phyloP scores from a whole-genome alignment of 2,888 invertebrate genomes.

The Molanna angustata region DNA sequence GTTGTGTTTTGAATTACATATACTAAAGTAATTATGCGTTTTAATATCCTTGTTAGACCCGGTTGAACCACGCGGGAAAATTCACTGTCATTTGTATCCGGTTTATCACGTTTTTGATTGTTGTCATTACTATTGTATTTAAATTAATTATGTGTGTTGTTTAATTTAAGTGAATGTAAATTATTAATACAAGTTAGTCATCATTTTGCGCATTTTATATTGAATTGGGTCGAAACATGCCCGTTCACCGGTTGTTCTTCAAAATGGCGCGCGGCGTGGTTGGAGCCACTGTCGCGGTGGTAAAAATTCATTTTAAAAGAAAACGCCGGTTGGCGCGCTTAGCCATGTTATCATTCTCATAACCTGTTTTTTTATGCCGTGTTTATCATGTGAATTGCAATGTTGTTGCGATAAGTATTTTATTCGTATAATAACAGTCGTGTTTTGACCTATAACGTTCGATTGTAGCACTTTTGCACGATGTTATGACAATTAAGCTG shows the following conservation, averaged over 20 bases:
- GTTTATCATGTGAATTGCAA: conserved; percentile 11
- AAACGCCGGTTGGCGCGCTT: conserved; percentile 10
- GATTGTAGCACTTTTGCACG: no score
- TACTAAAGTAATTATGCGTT: neutral
- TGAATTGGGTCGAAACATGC: conserved; percentile 16
- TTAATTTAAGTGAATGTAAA: neutral
- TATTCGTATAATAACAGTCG: neutral
- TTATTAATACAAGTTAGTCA: conserved; percentile 1
- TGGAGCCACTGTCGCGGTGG: conserved; percentile 29
- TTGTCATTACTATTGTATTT: neutral
- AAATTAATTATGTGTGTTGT: neutral
- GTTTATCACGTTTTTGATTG: neutral
- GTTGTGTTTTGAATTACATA: neutral
- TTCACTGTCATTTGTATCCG: conserved; percentile 27
- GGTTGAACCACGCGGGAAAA: conserved; percentile 27
- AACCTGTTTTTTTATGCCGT: conserved; percentile 21
- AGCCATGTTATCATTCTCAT: conserved; percentile 19
- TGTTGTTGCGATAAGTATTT: conserved; percentile 7
- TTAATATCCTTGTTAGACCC: neutral
- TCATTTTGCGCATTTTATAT: conserved; percentile 12
- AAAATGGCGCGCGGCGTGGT: conserved; percentile 29
- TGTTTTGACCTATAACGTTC: no score
- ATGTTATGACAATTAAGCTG: no score
- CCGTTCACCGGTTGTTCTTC: conserved; percentile 22
- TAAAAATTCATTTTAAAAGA: no score